A percentile compares a stretch with the other conserved stretches of the same genome.
These are phyloP conservation scores for Aricia artaxerxes DNA, from an alignment of 2,888 invertebrate genomes.

Conservation along the genomic window DNA sequence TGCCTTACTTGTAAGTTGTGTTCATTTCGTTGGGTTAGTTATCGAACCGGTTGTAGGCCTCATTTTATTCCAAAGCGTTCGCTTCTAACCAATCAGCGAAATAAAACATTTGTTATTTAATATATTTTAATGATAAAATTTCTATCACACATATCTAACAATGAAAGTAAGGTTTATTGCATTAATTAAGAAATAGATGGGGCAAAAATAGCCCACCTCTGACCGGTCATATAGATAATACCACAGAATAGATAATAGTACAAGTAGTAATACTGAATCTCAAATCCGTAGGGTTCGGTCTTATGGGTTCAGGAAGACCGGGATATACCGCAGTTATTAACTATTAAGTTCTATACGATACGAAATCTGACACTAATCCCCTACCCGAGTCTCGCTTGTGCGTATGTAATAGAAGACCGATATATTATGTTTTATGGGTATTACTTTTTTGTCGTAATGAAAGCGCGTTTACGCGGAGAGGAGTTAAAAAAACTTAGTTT, in stretches of 20 bases:
- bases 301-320: slow-evolving; percentile 11
- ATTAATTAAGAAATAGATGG: background rate
- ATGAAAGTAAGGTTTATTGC: background rate
- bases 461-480: no score
- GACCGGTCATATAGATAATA: background rate
- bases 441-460: background rate
- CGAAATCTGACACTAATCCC: slow-evolving; percentile 22
- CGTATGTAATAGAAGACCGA: background rate
- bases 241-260: background rate
- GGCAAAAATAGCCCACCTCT: background rate
- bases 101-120: no score
- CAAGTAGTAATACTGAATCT: background rate
- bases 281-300: slow-evolving; percentile 14
- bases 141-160: background rate
- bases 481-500: no score
- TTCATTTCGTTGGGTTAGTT: no score
- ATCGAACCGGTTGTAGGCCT: no score
- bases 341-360: slow-evolving; percentile 2
- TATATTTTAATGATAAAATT: no score
- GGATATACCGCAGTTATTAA: slow-evolving; percentile 17
- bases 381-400: background rate
- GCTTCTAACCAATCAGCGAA: no score
- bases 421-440: background rate
- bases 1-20: no score
- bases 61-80: no score